Base-by-base conservation (phyloP, 2,888 invertebrate species). In the Crematogaster levior region DNA sequence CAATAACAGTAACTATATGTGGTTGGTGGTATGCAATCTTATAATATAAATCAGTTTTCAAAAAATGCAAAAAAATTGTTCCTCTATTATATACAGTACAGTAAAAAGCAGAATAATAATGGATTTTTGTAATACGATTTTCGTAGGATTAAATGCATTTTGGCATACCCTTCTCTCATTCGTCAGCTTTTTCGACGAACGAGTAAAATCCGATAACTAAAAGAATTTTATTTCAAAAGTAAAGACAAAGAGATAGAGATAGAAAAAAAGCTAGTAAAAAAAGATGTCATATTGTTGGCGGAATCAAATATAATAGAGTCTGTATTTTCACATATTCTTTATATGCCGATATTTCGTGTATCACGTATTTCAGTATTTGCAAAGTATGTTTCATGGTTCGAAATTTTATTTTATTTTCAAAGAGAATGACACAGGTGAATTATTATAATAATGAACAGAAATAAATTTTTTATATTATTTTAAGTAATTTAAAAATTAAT, bases 221-320 rank as follows among this genome's bases (percentile, higher is more conserved):
- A 53, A 51, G 24, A n/a, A 53, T 66, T 65, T 61, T 51, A 72
- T 56, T 72, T 72, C 10, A 18, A 74, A 74, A 73, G 9, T 27
- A 4, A 3, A 30, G 7, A 37, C 18, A 74, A 6, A 60, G 21
- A 34, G 3, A 60, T 1, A 73, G 43, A 43, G 10, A 10, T 1
- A 53, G 10, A 56, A 18, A 27, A 18, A 27, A 40, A 15, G 3
- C 58, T 58, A 34, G 10, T 6, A 18, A 40, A 24, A 24, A 51
- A 53, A 53, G 10, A 37, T 37, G 5, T 37, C 15, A 51, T 21
- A 43, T 43, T 43, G 12, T 60, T 58, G 21, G 18, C 30, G 15
- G 3, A 73, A 37, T 24, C 6, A 27, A 24, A 30, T 37, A n/a
- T 43, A 15, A 40, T n/a, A 43, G 4, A 56, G 6, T 40, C 18